Evolutionary conservation across 2,888 invertebrate species (phyloP).

Genomic region (Oligia latruncula): DNA sequence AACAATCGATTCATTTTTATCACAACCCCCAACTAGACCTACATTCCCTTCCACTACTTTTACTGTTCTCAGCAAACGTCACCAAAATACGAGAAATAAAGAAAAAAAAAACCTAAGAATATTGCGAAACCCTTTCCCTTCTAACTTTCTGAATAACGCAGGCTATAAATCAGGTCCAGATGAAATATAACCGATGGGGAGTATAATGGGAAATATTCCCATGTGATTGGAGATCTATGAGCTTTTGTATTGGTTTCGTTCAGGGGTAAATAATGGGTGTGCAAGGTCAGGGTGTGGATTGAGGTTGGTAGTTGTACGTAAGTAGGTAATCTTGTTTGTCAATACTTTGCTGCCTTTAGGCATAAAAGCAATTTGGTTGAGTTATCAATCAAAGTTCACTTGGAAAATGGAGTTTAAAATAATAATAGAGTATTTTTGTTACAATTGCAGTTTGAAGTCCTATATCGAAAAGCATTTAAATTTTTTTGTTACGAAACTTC

Average conservation of each 20-base stretch:
- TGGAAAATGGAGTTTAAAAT: neutral
- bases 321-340: constrained; percentile 15
- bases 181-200: constrained; percentile 59
- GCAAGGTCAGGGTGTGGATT: constrained; percentile 22
- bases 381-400: constrained; percentile 15
- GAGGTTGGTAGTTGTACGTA: constrained; percentile 10
- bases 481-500: neutral
- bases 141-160: constrained; percentile 52
- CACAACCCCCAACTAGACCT: constrained; percentile 6
- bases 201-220: constrained; percentile 60
- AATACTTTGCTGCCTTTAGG: constrained; percentile 14
- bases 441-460: neutral
- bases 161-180: constrained; percentile 57
- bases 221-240: constrained; percentile 57
- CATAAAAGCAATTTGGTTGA: constrained; percentile 7
- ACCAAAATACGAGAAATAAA: constrained; percentile 11
- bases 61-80: constrained; percentile 28
- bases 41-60: constrained; percentile 15
- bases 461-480: neutral
- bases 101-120: constrained; percentile 28
- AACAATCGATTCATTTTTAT: constrained; percentile 33
- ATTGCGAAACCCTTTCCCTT: constrained; percentile 44
- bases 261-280: constrained; percentile 45
- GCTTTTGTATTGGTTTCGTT: constrained; percentile 58
- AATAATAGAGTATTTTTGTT: neutral